These are phyloP conservation scores for Mesochorus sp. DNA, from an alignment of 2,888 invertebrate genomes.

Conservation along the genomic window DNA sequence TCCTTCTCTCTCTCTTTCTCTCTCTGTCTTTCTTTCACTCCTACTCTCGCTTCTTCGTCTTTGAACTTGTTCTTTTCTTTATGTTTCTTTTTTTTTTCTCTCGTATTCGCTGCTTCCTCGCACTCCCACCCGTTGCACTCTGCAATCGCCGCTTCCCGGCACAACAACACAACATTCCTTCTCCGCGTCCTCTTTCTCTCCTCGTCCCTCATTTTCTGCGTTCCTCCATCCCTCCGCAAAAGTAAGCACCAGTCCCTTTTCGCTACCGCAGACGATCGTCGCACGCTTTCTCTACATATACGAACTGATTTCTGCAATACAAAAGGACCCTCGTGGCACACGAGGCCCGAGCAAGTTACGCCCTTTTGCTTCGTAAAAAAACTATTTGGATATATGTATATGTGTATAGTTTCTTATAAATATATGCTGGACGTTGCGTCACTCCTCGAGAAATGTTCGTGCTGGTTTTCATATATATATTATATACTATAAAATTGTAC, in stretches of 20 bases:
- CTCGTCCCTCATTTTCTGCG: constrained; percentile 63
- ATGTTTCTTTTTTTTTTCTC: constrained; percentile 10
- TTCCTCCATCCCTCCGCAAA: constrained; percentile 20
- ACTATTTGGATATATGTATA: neutral
- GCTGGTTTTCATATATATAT: no score
- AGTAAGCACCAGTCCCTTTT: constrained; percentile 28
- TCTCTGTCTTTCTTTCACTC: constrained; percentile 34
- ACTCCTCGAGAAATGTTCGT: constrained; percentile 33
- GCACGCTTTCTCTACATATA: neutral
- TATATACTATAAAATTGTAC: neutral
- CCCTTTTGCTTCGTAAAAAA: neutral
- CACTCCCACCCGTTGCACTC: constrained; percentile 68
- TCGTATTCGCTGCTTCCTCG: constrained; percentile 60
- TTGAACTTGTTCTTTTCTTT: constrained; percentile 31
- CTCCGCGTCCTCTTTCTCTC: constrained; percentile 72
- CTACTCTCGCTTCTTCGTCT: constrained; percentile 37
- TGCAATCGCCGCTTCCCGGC: constrained; percentile 76
- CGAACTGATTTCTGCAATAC: neutral
- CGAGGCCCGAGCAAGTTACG: neutral
- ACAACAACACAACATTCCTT: constrained; percentile 81
- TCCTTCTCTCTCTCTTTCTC: constrained; percentile 25
- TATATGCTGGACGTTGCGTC: constrained; percentile 13
- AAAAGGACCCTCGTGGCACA: neutral
- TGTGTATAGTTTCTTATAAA: neutral
- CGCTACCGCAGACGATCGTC: constrained; percentile 28